Conservation (phyloP, 1,140 invertebrate species). For the Bradynema listronoti region DNA sequence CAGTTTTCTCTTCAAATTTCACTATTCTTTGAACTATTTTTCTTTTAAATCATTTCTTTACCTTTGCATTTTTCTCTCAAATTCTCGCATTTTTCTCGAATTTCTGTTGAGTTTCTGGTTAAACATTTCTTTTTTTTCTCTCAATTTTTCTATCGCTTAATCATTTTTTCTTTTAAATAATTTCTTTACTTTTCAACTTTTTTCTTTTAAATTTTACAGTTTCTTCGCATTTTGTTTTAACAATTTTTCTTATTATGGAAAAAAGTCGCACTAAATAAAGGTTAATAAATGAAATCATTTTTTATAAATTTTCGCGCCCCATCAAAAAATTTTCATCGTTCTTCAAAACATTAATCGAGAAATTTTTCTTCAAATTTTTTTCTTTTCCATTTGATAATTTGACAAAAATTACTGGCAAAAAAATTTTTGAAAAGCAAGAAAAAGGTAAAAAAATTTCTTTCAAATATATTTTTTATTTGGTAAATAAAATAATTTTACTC, state of each 20-base stretch:
- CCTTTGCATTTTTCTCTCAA: neutral
- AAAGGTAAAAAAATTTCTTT: constrained; percentile 6
- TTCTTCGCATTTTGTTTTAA: too few relatives aligned
- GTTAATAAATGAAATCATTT: too few relatives aligned
- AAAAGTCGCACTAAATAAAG: too few relatives aligned
- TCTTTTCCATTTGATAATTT: too few relatives aligned
- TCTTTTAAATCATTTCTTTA: neutral
- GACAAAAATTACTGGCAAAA: neutral
- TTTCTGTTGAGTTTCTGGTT: neutral
- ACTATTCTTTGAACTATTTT: neutral
- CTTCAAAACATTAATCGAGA: neutral
- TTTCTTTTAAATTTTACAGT: too few relatives aligned
- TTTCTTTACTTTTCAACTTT: too few relatives aligned
- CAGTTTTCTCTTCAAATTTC: neutral
- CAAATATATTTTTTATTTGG: neutral
- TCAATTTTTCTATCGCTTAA: neutral
- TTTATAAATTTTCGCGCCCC: neutral
- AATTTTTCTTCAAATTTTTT: neutral
- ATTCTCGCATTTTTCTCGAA: neutral
- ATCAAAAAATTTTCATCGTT: neutral
- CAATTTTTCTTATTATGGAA: too few relatives aligned
- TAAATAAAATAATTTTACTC: neutral
- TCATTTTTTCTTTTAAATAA: neutral
- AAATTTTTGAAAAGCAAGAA: neutral
- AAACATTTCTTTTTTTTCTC: neutral